Evolutionary conservation across 2,888 invertebrate species (phyloP), one percentile per base, ranked within the genome.

Genomic region (Aromia moschata): DNA sequence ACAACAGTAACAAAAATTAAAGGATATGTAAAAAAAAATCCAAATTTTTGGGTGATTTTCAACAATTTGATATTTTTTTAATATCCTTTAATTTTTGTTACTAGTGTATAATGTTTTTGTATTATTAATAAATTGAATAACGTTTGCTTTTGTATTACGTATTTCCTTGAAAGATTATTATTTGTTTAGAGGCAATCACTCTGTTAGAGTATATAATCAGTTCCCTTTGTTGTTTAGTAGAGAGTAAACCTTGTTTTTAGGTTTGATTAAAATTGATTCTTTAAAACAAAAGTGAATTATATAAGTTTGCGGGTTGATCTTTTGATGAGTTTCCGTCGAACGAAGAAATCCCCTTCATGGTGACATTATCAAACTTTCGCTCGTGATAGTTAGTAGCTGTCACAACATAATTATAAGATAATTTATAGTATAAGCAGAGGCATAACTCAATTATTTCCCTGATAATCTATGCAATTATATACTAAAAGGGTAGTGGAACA

Each of bases 361-460:
- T 54, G 58, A 64, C 64, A 58, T 58, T 63, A 58, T 60, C 56
- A 49, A 58, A 60, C 60, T 62, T 60, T 65, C 60, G 59, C 62
- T 55, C 58, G 58, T 56, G 56, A 40, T 63, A 60, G 60, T 65
- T 60, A 54, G 62, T 47, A 62, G 58, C 62, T 64, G 64, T 64
- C 61, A 61, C 59, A 64, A 64, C 62, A 64, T 64, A 64, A 64
- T 64, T 64, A 64, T 57, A 64, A 62, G 59, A 60, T 65, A 62
- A 65, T 65, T 65, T 60, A 63, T 60, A 60, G 62, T 56, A 62
- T 65, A 65, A 65, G 63, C 60, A 65, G 33, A 56, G 51, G 25
- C 49, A 60, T 62, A 62, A 65, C 56, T 65, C 58, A 62, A 65
- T 62, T 62, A 65, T 63, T 60, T 63, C 60, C 58, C 57, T 56